Evolutionary conservation across 1,140 invertebrate species (phyloP).

Genomic region (Argopecten irradians): DNA sequence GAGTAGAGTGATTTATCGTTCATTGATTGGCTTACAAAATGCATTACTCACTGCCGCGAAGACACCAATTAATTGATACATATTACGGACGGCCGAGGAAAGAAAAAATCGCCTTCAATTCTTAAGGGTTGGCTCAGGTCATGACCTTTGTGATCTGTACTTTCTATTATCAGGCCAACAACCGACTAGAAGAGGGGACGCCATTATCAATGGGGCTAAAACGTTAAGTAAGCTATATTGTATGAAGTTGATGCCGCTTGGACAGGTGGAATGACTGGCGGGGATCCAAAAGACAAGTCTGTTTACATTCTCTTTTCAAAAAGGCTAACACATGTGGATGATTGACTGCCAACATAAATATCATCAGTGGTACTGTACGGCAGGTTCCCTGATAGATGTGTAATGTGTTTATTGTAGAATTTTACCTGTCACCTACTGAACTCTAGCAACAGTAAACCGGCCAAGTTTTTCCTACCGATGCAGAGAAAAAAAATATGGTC

Average conservation of each 20-base stretch:
- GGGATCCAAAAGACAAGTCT: neutral
- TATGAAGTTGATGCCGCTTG: neutral
- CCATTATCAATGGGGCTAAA: neutral
- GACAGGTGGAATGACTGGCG: neutral
- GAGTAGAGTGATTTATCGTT: neutral
- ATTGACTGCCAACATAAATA: neutral
- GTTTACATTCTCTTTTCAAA: neutral
- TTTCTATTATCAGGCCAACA: neutral
- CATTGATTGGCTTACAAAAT: constrained; percentile 9
- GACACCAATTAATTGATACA: constrained; percentile 22
- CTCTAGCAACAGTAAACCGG: neutral
- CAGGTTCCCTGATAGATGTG: neutral
- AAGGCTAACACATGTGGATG: neutral
- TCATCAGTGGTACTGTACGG: neutral
- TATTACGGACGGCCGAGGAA: neutral
- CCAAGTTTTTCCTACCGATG: neutral
- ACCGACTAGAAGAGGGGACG: neutral
- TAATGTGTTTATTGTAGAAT: neutral
- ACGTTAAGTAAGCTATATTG: neutral
- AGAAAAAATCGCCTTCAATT: neutral
- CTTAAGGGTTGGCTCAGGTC: neutral
- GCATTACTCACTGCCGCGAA: neutral
- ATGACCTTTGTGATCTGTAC: neutral
- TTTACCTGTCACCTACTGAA: neutral
- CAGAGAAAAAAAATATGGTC: no score